phyloP scores from a whole-genome alignment of 1,140 invertebrate species.

The Anoplolepis gracilipes region DNA sequence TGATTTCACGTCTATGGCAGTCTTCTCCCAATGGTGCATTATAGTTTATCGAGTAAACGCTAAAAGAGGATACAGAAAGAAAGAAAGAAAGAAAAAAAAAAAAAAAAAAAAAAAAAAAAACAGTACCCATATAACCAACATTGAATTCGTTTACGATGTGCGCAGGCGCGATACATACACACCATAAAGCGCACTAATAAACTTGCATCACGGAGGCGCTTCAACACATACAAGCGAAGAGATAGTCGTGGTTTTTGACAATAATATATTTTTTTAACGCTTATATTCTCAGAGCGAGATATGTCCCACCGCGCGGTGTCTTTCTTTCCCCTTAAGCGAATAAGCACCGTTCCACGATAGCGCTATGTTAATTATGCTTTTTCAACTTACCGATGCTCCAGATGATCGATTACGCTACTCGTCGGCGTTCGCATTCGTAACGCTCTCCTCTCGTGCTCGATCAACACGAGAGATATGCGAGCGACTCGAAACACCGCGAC shows the following conservation, averaged over 20 bases:
- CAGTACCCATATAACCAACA: neutral
- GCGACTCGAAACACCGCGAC: slow-evolving; percentile 48
- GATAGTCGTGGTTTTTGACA: slow-evolving; percentile 52
- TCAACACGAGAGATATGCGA: neutral
- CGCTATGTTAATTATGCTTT: slow-evolving; percentile 24
- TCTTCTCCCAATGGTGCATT: neutral
- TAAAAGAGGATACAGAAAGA: neutral
- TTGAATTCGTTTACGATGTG: neutral
- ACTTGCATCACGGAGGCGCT: neutral
- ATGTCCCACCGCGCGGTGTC: slow-evolving; percentile 36
- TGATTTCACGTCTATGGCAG: neutral
- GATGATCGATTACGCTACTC: slow-evolving; percentile 29
- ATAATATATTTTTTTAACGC: slow-evolving; percentile 59
- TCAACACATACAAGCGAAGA: neutral
- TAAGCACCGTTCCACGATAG: slow-evolving; percentile 10
- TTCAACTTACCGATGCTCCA: neutral
- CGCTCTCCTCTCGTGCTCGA: slow-evolving; percentile 19
- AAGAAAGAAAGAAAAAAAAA: neutral
- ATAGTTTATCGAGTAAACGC: neutral
- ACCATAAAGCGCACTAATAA: neutral
- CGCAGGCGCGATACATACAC: neutral
- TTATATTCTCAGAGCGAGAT: slow-evolving; percentile 34
- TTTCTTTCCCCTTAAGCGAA: slow-evolving; percentile 34
- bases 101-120: neutral
- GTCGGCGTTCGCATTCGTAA: slow-evolving; percentile 8